phyloP scores from a whole-genome alignment of 2,888 invertebrate species.

The Netelia virgata region DNA sequence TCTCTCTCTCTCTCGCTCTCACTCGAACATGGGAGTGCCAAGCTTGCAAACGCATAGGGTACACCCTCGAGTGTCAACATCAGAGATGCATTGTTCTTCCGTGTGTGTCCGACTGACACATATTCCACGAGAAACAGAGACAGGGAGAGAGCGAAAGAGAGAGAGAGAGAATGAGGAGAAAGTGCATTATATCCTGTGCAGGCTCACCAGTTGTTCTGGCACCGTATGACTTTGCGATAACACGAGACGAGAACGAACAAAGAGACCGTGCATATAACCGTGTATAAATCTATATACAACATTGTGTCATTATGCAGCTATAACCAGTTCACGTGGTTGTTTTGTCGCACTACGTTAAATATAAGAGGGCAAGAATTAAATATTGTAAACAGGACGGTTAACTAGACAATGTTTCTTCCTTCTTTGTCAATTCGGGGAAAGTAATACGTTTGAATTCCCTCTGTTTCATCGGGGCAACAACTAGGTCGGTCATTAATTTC shows the following conservation, averaged over 20 bases:
- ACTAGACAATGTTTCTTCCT: neutral
- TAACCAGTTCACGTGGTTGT: slow-evolving; percentile 50
- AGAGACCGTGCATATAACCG: slow-evolving; percentile 14
- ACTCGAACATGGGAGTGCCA: slow-evolving; percentile 14
- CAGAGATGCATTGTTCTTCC: slow-evolving; percentile 48
- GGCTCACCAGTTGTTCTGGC: slow-evolving; percentile 57
- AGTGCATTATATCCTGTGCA: slow-evolving; percentile 57
- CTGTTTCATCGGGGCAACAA: too few species aligned
- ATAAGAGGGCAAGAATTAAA: slow-evolving; percentile 31
- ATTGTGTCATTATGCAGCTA: slow-evolving; percentile 8
- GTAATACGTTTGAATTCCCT: neutral
- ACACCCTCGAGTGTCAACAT: slow-evolving; percentile 54
- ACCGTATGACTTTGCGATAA: slow-evolving; percentile 57
- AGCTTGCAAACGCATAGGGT: slow-evolving; percentile 52
- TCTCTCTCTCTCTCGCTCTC: neutral
- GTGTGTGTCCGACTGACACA: slow-evolving; percentile 59
- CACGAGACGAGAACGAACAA: slow-evolving; percentile 60
- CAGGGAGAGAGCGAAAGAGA: slow-evolving; percentile 17
- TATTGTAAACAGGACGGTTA: neutral
- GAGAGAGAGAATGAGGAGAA: slow-evolving; percentile 47
- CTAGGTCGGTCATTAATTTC: too few species aligned
- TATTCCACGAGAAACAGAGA: slow-evolving; percentile 52
- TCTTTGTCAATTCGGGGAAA: neutral
- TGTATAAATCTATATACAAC: slow-evolving; percentile 28
- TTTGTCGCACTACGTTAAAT: slow-evolving; percentile 44